Conservation (phyloP, 2,888 invertebrate genomes). For the Alcis repandata region DNA sequence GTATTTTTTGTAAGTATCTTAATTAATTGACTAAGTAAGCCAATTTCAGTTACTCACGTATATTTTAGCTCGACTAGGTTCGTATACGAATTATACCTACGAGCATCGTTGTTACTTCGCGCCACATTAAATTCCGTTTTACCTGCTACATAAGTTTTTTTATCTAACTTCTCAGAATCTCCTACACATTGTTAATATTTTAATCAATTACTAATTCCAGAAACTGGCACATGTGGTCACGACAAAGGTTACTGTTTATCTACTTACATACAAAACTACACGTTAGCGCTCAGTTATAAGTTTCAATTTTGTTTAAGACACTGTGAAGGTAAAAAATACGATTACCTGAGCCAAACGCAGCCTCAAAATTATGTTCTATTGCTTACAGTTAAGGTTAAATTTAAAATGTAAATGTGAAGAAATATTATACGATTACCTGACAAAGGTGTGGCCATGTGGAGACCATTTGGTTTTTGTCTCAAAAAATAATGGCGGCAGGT, state of each 20-base stretch:
- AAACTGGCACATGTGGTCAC: conserved; percentile 13
- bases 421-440: conserved; percentile 57
- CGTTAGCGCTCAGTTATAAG: not conserved
- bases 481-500: conserved; percentile 58
- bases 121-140: not conserved
- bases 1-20: too few relatives aligned
- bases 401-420: conserved; percentile 9
- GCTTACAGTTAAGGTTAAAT: conserved; percentile 9
- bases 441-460: conserved; percentile 64
- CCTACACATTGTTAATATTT: conserved; percentile 6
- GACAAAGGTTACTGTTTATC: conserved; percentile 19
- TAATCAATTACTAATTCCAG: conserved; percentile 17
- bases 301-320: not conserved
- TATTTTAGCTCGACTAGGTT: too few relatives aligned
- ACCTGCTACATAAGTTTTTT: not conserved
- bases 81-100: too few relatives aligned
- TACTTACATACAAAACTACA: not conserved
- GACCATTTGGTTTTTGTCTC: conserved; percentile 48
- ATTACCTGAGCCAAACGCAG: conserved; percentile 1
- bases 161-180: conserved; percentile 7
- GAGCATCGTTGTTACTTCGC: too few relatives aligned
- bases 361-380: not conserved
- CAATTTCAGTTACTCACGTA: too few relatives aligned
- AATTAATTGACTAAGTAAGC: too few relatives aligned
- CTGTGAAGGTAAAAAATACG: not conserved